These are phyloP conservation scores for Epistrophella euchroma DNA, from an alignment of 2,888 invertebrate genomes.

Conservation along the genomic window DNA sequence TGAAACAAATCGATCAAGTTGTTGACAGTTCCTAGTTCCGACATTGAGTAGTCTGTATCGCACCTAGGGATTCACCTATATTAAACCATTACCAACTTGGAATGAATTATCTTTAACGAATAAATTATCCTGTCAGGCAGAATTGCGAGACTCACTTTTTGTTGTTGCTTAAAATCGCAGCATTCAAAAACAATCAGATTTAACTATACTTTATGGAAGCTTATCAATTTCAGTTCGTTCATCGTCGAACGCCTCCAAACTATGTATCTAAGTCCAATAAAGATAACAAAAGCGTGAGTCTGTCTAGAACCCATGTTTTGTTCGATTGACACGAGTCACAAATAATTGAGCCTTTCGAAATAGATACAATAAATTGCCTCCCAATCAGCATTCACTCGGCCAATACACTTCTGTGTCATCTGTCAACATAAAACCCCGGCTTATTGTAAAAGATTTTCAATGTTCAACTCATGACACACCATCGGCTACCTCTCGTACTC, in stretches of 20 bases:
- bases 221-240: neutral
- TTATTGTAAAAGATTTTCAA: conserved; percentile 27
- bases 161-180: too few relatives aligned
- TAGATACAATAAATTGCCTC: conserved; percentile 3
- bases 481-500: neutral
- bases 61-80: too few relatives aligned
- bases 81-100: neutral
- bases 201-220: neutral
- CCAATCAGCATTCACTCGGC: neutral
- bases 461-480: conserved; percentile 46
- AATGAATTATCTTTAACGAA: too few relatives aligned
- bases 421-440: conserved; percentile 33
- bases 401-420: conserved; percentile 18
- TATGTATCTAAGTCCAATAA: neutral
- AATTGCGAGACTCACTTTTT: too few relatives aligned
- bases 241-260: neutral
- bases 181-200: neutral
- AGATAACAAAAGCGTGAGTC: neutral
- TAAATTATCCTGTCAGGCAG: too few relatives aligned
- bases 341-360: conserved; percentile 10
- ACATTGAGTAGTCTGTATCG: too few relatives aligned
- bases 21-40: too few relatives aligned
- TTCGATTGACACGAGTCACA: conserved; percentile 11
- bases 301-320: neutral
- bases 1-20: too few relatives aligned